Evolutionary conservation across 2,113 vertebrate species (phyloP).

Genomic region (Bambusicola thoracicus): DNA sequence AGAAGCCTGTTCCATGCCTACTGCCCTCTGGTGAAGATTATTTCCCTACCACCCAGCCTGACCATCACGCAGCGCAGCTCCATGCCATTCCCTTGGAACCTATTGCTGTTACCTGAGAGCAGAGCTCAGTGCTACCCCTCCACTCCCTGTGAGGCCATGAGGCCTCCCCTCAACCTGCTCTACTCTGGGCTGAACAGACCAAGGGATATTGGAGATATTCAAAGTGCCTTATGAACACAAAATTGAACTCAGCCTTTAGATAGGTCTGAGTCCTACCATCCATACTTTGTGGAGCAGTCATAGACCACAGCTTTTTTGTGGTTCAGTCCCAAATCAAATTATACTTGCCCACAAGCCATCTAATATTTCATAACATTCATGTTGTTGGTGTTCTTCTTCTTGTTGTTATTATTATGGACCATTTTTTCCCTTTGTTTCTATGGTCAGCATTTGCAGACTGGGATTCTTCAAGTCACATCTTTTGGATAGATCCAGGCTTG

Average conservation of each 20-base stretch:
- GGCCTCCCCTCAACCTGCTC: background rate
- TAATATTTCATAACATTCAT: background rate
- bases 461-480: background rate
- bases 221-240: background rate
- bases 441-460: background rate
- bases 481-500: background rate
- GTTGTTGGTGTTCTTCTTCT: background rate
- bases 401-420: background rate
- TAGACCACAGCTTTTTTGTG: background rate
- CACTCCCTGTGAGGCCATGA: background rate
- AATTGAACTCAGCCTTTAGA: background rate
- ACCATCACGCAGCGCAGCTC: background rate
- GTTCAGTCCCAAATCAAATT: background rate
- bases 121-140: background rate
- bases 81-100: background rate
- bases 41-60: background rate
- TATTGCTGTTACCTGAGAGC: background rate
- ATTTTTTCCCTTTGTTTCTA: background rate
- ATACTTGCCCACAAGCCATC: background rate
- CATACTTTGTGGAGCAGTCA: too few relatives aligned
- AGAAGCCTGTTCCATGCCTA: background rate
- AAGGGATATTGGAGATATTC: background rate
- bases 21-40: background rate
- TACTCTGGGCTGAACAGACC: background rate
- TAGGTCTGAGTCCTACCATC: background rate